Evolutionary conservation across 2,113 vertebrate species (phyloP).

Genomic region (Nothoprocta perdicaria): DNA sequence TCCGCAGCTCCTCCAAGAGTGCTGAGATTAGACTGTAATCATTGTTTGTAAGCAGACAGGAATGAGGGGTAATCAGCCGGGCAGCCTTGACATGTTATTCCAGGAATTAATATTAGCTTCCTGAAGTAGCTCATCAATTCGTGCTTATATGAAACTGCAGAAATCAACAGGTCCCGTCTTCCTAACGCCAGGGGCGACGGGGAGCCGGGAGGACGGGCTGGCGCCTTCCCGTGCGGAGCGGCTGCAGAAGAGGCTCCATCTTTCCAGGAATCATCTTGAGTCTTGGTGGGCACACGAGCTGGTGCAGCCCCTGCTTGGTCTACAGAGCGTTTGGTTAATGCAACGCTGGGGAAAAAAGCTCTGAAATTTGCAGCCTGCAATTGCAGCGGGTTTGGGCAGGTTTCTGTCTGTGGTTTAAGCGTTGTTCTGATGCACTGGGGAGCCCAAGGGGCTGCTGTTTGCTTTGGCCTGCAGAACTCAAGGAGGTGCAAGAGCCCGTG

Average conservation of each 20-base stretch:
- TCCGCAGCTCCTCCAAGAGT: constrained; percentile 65
- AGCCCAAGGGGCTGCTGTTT: neutral
- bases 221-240: rapidly evolving
- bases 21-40: constrained; percentile 76
- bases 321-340: neutral
- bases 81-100: constrained; percentile 56
- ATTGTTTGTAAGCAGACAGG: constrained; percentile 79
- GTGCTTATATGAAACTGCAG: neutral
- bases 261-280: rapidly evolving
- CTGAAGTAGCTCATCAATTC: constrained; percentile 56
- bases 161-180: constrained; percentile 44
- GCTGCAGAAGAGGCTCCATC: neutral
- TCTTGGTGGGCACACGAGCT: neutral
- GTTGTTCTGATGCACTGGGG: rapidly evolving
- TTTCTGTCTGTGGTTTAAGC: neutral
- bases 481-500: neutral
- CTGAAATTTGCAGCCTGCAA: neutral
- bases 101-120: constrained; percentile 71
- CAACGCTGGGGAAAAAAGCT: neutral
- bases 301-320: neutral
- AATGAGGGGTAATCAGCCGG: constrained; percentile 73
- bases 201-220: rapidly evolving
- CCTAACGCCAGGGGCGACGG: rapidly evolving
- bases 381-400: neutral
- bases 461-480: neutral